Evolutionary conservation across 2,113 vertebrate species (phyloP).

Genomic region (Takifugu flavidus): DNA sequence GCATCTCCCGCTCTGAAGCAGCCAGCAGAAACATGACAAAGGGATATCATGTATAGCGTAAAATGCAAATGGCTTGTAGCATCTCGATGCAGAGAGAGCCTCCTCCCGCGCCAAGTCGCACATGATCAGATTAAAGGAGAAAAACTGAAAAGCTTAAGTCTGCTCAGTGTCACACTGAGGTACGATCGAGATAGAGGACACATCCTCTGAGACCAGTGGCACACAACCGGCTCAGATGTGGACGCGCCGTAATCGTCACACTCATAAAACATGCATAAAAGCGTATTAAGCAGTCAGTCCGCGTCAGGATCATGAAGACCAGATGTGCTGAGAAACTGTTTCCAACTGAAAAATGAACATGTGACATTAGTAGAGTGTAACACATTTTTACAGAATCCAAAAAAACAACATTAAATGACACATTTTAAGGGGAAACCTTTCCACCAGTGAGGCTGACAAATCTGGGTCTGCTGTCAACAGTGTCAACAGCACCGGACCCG

Average conservation of each 20-base stretch:
- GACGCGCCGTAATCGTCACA: conserved; percentile 60
- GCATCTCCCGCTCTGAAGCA: too few species aligned
- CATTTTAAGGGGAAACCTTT: too few species aligned
- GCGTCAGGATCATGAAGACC: conserved; percentile 60
- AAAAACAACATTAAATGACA: too few species aligned
- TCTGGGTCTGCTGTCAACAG: too few species aligned
- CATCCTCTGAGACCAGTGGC: conserved; percentile 51
- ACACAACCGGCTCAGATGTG: conserved; percentile 53
- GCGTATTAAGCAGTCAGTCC: conserved; percentile 61
- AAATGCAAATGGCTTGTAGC: background rate
- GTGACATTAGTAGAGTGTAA: conserved; percentile 9
- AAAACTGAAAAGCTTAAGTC: background rate
- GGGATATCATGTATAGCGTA: too few species aligned
- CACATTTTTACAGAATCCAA: conserved; percentile 12
- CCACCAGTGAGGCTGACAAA: too few species aligned
- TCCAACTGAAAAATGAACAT: conserved; percentile 22
- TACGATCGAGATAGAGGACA: conserved; percentile 21
- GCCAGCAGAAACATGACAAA: too few species aligned
- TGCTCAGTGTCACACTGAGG: conserved; percentile 21
- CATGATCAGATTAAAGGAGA: background rate
- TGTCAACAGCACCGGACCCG: too few species aligned
- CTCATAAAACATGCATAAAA: conserved; percentile 66
- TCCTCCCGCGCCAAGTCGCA: background rate
- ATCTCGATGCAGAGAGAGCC: background rate
- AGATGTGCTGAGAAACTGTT: conserved; percentile 47